Evolutionary conservation across 64 coral and sea anemone genomes (phyloP), one percentile per base, ranked within the genome.

Genomic region (Dendrophyllia cribrosa): DNA sequence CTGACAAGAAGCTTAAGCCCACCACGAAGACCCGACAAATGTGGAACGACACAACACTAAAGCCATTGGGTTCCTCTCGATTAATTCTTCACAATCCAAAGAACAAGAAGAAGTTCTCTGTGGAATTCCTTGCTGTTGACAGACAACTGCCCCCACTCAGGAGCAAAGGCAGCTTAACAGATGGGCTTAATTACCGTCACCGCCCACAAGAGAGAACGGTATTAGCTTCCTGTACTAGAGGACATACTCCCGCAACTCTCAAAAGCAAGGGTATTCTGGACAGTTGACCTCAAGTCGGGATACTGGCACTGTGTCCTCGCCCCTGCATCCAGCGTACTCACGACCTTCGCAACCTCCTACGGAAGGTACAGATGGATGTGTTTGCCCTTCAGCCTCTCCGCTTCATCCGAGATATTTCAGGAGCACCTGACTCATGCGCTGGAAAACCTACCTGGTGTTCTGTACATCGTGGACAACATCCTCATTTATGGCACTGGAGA

Each of bases 281-380:
- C 56, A 48, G 88, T 90, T 11, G 88, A 90, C 47, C 59, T 79
- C 9, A 48, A 45, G n/a, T 24, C 48, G 3, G 77, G 78, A 14
- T 91, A 81, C 89, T 82, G 78, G 89, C 89, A 91, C 76, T 80
- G 64, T 62, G 62, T 82, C 23, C 76, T 91, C 1, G 89, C 79
- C 23, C 43, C 64, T 21, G 89, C 83, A 7, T 82, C 76, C 44
- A 91, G 77, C 6, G 7, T 48, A 9, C 47, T 83, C n/a, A 91
- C 89, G 20, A 80, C 86, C 4, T 88, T 58, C 19, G n/a, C 14
- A 46, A 88, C 70, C 1, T 66, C 85, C 6, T 76, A 52, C 43
- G 70, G 70, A 9, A 19, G 71, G 17, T 66, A 77, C 75, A 9
- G 25, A 9, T 89, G 88, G 75, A 4, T 9, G 56, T 66, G 77